Evolutionary conservation across 1,140 invertebrate genomes (phyloP), one percentile per base, ranked within the genome.

Genomic region (Apis dorsata): DNA sequence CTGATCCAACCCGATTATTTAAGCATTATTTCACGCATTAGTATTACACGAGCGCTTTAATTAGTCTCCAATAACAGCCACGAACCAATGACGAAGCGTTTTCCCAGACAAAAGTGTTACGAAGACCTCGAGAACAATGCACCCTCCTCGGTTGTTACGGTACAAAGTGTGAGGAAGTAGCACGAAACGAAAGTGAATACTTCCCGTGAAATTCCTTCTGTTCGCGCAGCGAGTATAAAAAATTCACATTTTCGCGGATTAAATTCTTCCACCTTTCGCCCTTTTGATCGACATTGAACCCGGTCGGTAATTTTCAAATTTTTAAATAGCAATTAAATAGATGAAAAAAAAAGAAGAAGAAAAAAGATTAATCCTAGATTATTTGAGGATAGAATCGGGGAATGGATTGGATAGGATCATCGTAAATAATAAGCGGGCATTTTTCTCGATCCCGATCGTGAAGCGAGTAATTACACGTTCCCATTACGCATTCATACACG

Each of bases 381-480:
- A 44, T 0, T 24, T 24, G 24, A 24, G 24, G 24, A 4, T 2
- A 28, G 13, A 19, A 65, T 34, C 10, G 1, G 13, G 19, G 34
- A 34, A 34, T 34, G 3, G 34, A 34, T 34, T 34, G 34, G 34
- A 24, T 34, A 34, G 34, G 34, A 34, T 65, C 51, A 24, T 55
- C 19, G 21, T n/a, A 59, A 71, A 53, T 10, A 63, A 62, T 15
- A 7, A 24, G 51, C 44, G n/a, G 10, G 24, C 34, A 17, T 63
- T 72, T 9, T 34, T 60, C 34, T 21, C 21, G 55, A 63, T 71
- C n/a, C 1, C 55, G 55, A 59, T 62, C 17, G 8, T 34, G n/a
- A 8, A 55, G 49, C 59, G 73, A 59, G 55, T 86, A 88, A 88
- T 78, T 85, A 66, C n/a, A 28, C 62, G 62, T 77, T 55, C 75